Evolutionary conservation across 2,113 vertebrate genomes (phyloP).

Genomic region (Eudyptes chrysolophus): DNA sequence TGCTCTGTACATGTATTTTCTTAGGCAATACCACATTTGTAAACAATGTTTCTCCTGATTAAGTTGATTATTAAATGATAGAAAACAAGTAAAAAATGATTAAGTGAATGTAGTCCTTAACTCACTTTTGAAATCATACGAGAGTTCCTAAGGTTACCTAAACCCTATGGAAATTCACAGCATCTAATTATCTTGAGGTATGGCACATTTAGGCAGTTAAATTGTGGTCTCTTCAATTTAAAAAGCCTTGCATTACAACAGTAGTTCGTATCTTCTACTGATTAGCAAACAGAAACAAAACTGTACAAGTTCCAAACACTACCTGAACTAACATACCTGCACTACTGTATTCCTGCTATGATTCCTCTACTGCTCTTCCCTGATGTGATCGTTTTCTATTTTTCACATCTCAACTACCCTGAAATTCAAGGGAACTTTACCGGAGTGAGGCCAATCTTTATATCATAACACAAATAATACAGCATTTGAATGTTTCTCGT

Average conservation of each 20-base stretch:
- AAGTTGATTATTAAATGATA: background rate
- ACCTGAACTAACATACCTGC: background rate
- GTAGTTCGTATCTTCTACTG: background rate
- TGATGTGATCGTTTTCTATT: background rate
- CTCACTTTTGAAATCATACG: background rate
- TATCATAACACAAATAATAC: background rate
- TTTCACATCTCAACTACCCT: background rate
- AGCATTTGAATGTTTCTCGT: background rate
- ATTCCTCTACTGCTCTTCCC: background rate
- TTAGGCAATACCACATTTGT: background rate
- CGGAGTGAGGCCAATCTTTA: background rate
- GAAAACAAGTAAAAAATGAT: background rate
- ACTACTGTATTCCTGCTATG: background rate
- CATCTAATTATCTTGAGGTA: background rate
- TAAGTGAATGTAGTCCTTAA: background rate
- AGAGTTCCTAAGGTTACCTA: background rate
- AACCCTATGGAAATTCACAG: background rate
- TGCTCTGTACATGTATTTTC: conserved; percentile 10
- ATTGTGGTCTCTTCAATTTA: background rate
- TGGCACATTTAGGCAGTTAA: background rate
- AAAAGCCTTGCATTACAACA: background rate
- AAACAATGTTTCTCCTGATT: background rate
- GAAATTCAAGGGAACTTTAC: background rate
- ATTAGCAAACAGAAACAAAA: background rate
- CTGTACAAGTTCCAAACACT: background rate